Conservation (phyloP, 2,113 vertebrate genomes). For the Glareola pratincola region DNA sequence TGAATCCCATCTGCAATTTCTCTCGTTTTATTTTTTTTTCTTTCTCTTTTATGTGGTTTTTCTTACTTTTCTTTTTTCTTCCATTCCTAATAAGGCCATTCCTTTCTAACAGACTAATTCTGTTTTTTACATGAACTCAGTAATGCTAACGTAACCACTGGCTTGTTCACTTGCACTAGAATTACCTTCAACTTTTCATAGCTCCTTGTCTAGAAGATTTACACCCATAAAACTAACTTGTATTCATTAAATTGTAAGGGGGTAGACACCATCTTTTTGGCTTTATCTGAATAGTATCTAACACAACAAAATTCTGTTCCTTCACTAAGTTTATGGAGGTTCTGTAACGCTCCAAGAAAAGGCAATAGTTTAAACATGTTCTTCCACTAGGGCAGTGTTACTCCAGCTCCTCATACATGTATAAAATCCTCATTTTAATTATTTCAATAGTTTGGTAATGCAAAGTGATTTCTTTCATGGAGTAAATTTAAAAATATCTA, state of each 20-base stretch:
- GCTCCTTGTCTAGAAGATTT: not conserved
- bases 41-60: not conserved
- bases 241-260: not conserved
- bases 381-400: not conserved
- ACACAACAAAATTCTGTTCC: not conserved
- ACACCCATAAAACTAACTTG: not conserved
- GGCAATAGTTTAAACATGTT: not conserved
- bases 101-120: not conserved
- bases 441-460: not conserved
- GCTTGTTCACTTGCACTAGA: not conserved
- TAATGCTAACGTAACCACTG: not conserved
- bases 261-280: not conserved
- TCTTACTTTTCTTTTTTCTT: not conserved
- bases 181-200: not conserved
- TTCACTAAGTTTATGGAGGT: not conserved
- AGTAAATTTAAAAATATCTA: not conserved
- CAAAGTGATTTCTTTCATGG: not conserved
- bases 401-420: not conserved
- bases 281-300: not conserved
- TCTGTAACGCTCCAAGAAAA: not conserved
- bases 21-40: fast-evolving
- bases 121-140: not conserved
- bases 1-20: not conserved
- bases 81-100: not conserved
- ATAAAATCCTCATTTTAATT: not conserved